A percentile compares a stretch with the other conserved stretches of the same genome.
Conservation (phyloP, 2,797 vertebrate species). For the Acipenser transmontanus region DNA sequence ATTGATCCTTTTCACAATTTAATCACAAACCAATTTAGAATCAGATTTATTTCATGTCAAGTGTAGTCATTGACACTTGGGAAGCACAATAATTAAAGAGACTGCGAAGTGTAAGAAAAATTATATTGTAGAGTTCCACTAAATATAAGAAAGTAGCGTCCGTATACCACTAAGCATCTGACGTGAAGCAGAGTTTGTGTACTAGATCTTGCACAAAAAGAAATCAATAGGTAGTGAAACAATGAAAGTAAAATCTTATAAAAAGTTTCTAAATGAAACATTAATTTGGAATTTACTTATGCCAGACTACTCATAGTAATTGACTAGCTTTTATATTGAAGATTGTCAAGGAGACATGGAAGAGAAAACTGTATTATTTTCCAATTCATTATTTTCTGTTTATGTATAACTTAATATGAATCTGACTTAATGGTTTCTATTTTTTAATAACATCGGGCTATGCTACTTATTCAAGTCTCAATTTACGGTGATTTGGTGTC, state of each 20-base stretch:
- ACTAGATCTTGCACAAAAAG: background rate
- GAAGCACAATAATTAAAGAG: conserved; percentile 48
- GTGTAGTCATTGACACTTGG: conserved; percentile 35
- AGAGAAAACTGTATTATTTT: conserved; percentile 10
- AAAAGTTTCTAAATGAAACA: conserved; percentile 6
- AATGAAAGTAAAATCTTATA: background rate
- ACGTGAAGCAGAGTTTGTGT: background rate
- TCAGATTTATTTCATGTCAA: conserved; percentile 55
- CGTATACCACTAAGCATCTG: background rate
- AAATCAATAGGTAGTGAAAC: background rate
- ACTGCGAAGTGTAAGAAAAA: conserved; percentile 35
- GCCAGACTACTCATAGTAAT: conserved; percentile 8
- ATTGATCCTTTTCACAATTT: conserved; percentile 58
- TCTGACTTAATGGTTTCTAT: background rate
- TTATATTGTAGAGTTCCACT: conserved; percentile 27
- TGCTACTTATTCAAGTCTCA: too few species aligned
- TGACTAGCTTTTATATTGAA: conserved; percentile 11
- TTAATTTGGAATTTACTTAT: background rate
- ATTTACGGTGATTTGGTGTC: too few species aligned
- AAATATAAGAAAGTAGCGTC: background rate
- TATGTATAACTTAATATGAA: conserved; percentile 1
- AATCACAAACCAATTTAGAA: conserved; percentile 49
- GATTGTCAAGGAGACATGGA: conserved; percentile 10
- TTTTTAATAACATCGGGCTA: too few species aligned
- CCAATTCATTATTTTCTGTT: conserved; percentile 1